Evolutionary conservation across 2,888 invertebrate genomes (phyloP).

Genomic region (Cephus pygmeus): DNA sequence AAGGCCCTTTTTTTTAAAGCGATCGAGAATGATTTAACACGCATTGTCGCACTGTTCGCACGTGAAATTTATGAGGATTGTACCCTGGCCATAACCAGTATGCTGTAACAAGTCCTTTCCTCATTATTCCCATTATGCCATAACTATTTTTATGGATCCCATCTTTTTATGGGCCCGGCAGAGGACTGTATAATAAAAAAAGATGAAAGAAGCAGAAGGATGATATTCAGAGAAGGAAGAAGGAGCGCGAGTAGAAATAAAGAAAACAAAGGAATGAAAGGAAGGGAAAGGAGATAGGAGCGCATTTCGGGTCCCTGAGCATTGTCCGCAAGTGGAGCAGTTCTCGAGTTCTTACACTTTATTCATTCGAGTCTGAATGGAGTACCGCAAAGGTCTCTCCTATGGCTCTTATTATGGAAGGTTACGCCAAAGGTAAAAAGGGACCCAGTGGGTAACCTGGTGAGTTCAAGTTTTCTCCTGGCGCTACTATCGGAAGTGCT

Average conservation of each 20-base stretch:
- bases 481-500: neutral
- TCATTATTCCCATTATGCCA: slow-evolving; percentile 51
- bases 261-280: slow-evolving; percentile 3
- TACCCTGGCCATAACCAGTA: slow-evolving; percentile 33
- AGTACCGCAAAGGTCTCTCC: slow-evolving; percentile 44
- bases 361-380: slow-evolving; percentile 44
- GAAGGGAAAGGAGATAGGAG: slow-evolving; percentile 22
- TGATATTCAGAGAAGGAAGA: neutral
- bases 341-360: slow-evolving; percentile 52
- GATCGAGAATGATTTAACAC: slow-evolving; percentile 51
- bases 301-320: slow-evolving; percentile 42
- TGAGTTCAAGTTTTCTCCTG: neutral
- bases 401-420: neutral
- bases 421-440: neutral
- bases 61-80: slow-evolving; percentile 45
- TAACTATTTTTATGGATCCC: slow-evolving; percentile 49
- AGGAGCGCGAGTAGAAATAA: slow-evolving; percentile 15
- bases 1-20: slow-evolving; percentile 37
- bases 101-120: slow-evolving; percentile 41
- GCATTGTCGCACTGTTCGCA: slow-evolving; percentile 51
- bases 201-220: neutral
- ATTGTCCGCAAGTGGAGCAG: slow-evolving; percentile 53
- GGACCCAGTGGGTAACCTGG: neutral
- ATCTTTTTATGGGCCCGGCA: slow-evolving; percentile 30
- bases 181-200: neutral